Base-by-base conservation (phyloP, 2,888 invertebrate genomes). In the Pristionchus mayeri region DNA sequence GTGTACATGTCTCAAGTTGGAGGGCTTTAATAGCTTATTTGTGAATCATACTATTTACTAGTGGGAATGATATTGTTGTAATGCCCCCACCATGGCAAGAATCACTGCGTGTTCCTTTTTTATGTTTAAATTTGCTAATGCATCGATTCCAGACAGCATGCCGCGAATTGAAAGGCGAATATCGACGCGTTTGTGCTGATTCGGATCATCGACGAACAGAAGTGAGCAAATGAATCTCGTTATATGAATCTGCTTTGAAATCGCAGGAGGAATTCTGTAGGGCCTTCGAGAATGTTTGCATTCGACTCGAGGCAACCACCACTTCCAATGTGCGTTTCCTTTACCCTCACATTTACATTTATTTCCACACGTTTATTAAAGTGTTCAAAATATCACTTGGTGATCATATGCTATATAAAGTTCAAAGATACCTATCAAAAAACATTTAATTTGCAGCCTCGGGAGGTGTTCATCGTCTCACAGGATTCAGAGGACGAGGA, bases 281-380 rank as follows among this genome's bases (percentile, higher is more conserved):
- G 79, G 91, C 91, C 21, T 91, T 89, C 85, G 90, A 91, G 67
- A 91, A 91, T 84, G 89, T 91, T 54, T 91, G 91, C 85, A 88
- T 90, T 52, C 82, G 87, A 75, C 86, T 85, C 87, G 79, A 78
- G n/a, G 44, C 44, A 44, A 13, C 44, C 44, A 44, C 44, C 44
- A 44, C n/a, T n/a, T n/a, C n/a, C 78, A 82, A 54, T 71, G 44
- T 54, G 67, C 78, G 76, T n/a, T n/a, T n/a, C n/a, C n/a, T n/a
- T n/a, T n/a, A 44, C 44, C 44, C 7, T 44, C 7, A 44, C 7
- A 44, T 44, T 44, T 44, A 6, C 44, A 44, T 13, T 44, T 0
- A n/a, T 40, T n/a, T 21, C 16, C 63, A 63, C 21, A 16, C 30
- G 34, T 13, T 30, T 63, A 13, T 54, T 21, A 54, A 54, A 21